These are phyloP conservation scores for Aix galericulata DNA, from an alignment of 2,113 vertebrate species.

Conservation along the genomic window DNA sequence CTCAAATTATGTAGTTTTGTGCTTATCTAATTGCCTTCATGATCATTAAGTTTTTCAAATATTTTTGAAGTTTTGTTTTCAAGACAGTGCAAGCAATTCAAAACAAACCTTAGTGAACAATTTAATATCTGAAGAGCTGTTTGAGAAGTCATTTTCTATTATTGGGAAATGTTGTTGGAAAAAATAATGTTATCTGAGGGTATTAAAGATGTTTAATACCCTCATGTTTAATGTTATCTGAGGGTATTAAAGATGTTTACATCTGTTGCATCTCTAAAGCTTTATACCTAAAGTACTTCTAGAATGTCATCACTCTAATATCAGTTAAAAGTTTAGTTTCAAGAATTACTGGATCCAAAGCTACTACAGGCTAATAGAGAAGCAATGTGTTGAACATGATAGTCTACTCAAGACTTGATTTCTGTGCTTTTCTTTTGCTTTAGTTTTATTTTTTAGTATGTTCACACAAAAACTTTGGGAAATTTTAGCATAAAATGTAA, in stretches of 20 bases:
- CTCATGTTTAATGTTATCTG: not conserved
- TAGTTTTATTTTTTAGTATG: not conserved
- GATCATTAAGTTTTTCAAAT: not conserved
- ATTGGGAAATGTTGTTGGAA: not conserved
- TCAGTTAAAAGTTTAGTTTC: not conserved
- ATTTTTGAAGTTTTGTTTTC: not conserved
- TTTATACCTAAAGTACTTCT: not conserved
- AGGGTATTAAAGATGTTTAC: not conserved
- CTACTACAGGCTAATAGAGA: not conserved
- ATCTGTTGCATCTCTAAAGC: not conserved
- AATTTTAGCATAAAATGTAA: not conserved
- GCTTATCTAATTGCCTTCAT: not conserved
- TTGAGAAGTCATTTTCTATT: not conserved
- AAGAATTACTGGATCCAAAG: not conserved
- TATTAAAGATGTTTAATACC: not conserved
- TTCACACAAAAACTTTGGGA: not conserved
- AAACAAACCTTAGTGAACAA: not conserved
- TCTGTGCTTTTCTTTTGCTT: not conserved
- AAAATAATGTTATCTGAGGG: not conserved
- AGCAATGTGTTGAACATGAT: not conserved
- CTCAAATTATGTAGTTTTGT: not conserved
- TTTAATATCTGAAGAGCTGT: not conserved
- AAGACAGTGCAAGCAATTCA: not conserved
- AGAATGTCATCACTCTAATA: not conserved
- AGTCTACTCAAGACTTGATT: not conserved